Conservation (phyloP, 2,797 vertebrate species). For the Diglossa cyanea region DNA sequence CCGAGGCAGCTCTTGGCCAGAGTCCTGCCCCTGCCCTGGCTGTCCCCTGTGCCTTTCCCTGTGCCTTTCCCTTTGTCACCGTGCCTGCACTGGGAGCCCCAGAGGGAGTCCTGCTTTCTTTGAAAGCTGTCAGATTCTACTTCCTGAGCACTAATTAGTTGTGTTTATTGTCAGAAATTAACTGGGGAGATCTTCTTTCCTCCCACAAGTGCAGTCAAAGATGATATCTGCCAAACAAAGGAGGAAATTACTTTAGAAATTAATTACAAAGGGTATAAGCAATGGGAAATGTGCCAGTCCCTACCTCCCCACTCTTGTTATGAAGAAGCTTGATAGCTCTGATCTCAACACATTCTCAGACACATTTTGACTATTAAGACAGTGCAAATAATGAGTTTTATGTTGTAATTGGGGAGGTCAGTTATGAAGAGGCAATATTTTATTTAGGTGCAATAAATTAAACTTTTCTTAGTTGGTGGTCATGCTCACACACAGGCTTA, state of each 20-base stretch:
- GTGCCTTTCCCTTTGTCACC: background rate
- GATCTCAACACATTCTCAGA: background rate
- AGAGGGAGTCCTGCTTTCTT: background rate
- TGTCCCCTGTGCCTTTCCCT: background rate
- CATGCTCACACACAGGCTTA: background rate
- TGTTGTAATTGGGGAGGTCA: background rate
- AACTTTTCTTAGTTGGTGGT: background rate
- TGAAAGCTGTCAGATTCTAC: background rate
- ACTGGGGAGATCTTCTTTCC: background rate
- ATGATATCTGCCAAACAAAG: background rate
- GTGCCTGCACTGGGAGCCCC: background rate
- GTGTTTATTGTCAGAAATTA: background rate
- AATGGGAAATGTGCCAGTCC: background rate
- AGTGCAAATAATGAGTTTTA: background rate
- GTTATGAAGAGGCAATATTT: background rate
- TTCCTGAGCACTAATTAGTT: background rate
- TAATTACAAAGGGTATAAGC: background rate
- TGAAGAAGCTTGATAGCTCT: background rate
- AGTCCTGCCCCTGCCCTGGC: rapidly evolving
- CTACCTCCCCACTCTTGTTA: background rate
- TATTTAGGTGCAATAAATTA: background rate
- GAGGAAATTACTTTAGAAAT: background rate
- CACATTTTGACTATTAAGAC: background rate
- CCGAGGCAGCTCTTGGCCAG: background rate
- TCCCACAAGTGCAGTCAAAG: background rate